These are phyloP conservation scores for Cynodonichthys magdalenae DNA, from an alignment of 2,797 vertebrate genomes.

Conservation along the genomic window DNA sequence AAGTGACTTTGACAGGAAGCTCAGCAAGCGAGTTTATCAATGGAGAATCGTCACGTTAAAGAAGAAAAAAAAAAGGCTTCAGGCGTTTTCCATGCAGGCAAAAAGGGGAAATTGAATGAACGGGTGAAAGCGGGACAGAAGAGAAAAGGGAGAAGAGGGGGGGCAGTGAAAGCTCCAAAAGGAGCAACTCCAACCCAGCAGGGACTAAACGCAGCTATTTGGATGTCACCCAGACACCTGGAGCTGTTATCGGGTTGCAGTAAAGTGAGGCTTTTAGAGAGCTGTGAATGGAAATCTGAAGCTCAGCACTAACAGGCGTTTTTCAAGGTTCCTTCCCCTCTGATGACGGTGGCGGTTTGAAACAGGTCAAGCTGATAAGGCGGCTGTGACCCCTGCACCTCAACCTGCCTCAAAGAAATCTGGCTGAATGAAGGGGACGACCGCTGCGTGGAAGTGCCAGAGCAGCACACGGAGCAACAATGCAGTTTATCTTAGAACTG, in stretches of 20 bases:
- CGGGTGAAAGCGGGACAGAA: conserved; percentile 27
- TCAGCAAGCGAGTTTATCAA: conserved; percentile 48
- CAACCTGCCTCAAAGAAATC: conserved; percentile 36
- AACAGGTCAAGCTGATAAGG: conserved; percentile 73
- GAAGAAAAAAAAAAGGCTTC: conserved; percentile 20
- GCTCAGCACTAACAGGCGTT: conserved; percentile 74
- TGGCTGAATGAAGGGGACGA: conserved; percentile 38
- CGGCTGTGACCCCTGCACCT: conserved; percentile 32
- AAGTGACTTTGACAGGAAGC: conserved; percentile 48
- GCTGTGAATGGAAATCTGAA: conserved; percentile 62
- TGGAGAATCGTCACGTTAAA: conserved; percentile 41
- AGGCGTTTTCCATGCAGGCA: conserved; percentile 27
- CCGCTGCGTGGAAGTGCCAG: conserved; percentile 20
- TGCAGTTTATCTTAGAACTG: conserved; percentile 25
- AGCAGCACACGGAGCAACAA: conserved; percentile 24
- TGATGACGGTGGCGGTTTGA: conserved; percentile 68
- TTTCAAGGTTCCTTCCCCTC: conserved; percentile 55
- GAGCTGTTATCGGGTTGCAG: conserved; percentile 69
- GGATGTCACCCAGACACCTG: conserved; percentile 65
- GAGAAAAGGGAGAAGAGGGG: neutral
- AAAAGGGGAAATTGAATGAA: conserved; percentile 14
- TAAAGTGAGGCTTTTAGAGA: conserved; percentile 61
- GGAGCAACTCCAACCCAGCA: conserved; percentile 37
- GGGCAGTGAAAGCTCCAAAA: conserved; percentile 12
- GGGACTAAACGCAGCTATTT: conserved; percentile 68